A percentile compares a stretch with the other conserved stretches of the same genome.
Evolutionary conservation across 2,797 vertebrate genomes (phyloP).

Genomic region (Enteromius argenteus): DNA sequence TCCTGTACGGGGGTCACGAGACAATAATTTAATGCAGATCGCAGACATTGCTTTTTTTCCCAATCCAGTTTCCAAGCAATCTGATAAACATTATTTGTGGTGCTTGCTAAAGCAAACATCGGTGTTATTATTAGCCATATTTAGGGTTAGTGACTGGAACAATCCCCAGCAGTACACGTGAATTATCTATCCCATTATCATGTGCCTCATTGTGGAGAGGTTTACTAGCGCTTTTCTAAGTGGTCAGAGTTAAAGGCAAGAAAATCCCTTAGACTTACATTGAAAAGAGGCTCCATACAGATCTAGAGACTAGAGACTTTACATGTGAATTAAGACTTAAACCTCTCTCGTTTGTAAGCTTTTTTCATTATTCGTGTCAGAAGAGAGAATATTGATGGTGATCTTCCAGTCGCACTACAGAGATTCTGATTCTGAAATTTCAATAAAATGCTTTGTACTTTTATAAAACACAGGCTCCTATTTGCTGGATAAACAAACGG

Average conservation of each 20-base stretch:
- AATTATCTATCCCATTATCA: not conserved
- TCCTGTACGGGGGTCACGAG: not conserved
- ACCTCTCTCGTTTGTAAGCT: not conserved
- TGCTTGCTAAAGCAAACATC: not conserved
- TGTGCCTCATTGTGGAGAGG: not conserved
- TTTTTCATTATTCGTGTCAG: not conserved
- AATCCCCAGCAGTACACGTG: not conserved
- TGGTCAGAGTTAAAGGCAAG: not conserved
- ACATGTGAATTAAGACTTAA: not conserved
- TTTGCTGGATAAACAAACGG: not conserved
- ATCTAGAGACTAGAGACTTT: not conserved
- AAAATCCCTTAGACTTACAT: not conserved
- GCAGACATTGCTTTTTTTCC: slow-evolving; percentile 17
- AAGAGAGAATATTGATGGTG: not conserved
- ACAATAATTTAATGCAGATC: slow-evolving; percentile 3
- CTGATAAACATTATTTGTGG: not conserved
- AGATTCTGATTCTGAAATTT: not conserved
- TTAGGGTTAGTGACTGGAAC: not conserved
- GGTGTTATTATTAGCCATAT: not conserved
- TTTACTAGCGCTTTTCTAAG: not conserved
- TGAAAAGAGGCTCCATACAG: not conserved
- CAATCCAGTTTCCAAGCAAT: slow-evolving; percentile 2
- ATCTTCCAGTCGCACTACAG: not conserved
- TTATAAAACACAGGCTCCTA: not conserved
- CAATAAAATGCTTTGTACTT: not conserved